Evolutionary conservation across 1,140 invertebrate species (phyloP), one percentile per base, ranked within the genome.

Genomic region (Drosophila funebris): DNA sequence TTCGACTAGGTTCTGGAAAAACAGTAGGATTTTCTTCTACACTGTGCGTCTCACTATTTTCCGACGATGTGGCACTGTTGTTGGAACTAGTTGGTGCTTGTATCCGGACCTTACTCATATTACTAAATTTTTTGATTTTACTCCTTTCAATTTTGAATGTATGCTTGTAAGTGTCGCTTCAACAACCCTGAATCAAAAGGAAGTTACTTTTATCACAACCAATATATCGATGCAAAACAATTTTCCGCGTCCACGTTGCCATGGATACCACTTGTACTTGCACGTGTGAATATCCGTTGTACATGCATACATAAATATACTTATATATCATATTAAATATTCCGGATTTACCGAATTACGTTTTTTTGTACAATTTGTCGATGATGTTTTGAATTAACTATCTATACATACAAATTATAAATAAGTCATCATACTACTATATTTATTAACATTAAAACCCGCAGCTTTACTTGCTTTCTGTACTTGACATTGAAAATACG

Each of bases 21-120:
- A 44, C 20, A 13, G 73, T 54, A 63, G 79, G 81, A 29, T 75
- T 76, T 50, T 91, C 87, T 41, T 90, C 85, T 53, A 76, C 66
- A 67, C 90, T 91, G 50, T 78, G 90, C 16, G 82, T 70, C 46
- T 91, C 90, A 57, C 90, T 91, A 36, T 82, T 90, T 75, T 91
- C 90, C 20, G 90, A 91, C 14, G 90, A 90, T 46, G 87, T 76
- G 33, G 64, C 74, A 60, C 85, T 90, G 62, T 91, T 91, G 72
- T 83, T 90, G 11, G 78, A 64, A 62, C 75, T 73, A 27, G 48
- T 66, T 41, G 73, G 54, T 57, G 69, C 46, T 56, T 22, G 67
- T 63, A 33, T 22, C 48, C 79, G 83, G 37, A 37, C 60, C 63
- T 67, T 69, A 53, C 66, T 84, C 81, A 84, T 84, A 68, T 66